These are phyloP conservation scores for Sciurus carolinensis DNA, from an alignment of 2,797 vertebrate species.

Conservation along the genomic window DNA sequence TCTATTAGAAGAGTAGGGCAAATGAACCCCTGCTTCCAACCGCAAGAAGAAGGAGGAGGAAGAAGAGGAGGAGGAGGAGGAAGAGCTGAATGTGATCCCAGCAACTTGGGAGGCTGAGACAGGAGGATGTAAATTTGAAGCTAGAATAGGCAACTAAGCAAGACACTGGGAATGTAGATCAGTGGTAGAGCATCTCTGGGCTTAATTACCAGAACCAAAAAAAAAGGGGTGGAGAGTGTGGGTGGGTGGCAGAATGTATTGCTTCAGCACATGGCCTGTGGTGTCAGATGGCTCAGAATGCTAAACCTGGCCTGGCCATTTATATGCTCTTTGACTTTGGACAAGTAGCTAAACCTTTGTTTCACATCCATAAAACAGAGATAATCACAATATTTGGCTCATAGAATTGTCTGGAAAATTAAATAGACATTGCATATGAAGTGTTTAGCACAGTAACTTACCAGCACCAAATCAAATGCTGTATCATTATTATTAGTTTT, in stretches of 20 bases:
- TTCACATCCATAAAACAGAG: background rate
- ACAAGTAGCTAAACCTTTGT: background rate
- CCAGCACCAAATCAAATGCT: slow-evolving; percentile 1
- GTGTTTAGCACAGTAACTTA: background rate
- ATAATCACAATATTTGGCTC: background rate
- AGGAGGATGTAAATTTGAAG: too few species aligned
- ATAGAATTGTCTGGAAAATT: slow-evolving; percentile 14
- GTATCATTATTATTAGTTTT: background rate
- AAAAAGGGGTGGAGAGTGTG: background rate
- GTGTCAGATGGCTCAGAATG: background rate
- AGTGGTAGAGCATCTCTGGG: background rate
- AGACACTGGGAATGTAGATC: too few species aligned
- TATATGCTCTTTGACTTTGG: background rate
- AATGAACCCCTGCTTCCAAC: background rate
- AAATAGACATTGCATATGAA: background rate
- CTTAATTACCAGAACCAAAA: background rate
- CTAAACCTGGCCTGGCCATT: background rate
- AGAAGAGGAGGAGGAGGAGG: too few species aligned
- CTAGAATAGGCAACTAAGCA: too few species aligned
- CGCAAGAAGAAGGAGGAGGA: too few species aligned
- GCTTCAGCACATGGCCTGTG: background rate
- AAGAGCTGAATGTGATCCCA: too few species aligned
- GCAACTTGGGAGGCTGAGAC: too few species aligned
- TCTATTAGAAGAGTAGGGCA: background rate
- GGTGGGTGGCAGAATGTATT: accelerated